Percentiles rank a stretch among this genome's conserved stretches.
Conservation (phyloP, 2,113 vertebrate genomes). For the Zosterops borbonicus region DNA sequence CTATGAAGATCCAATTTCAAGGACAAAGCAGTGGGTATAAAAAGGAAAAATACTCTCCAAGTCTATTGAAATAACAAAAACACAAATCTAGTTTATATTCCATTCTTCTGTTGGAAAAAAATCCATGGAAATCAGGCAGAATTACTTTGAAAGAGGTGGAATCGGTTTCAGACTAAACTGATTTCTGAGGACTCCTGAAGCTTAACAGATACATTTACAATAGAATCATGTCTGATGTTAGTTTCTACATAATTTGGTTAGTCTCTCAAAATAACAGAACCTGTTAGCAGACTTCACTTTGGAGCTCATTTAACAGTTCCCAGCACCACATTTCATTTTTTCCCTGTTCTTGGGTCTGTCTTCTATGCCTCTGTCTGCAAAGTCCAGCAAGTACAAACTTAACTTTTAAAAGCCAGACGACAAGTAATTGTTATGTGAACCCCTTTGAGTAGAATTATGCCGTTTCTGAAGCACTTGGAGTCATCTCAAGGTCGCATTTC, state of each 20-base stretch:
- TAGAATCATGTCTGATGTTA: neutral
- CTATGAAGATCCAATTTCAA: neutral
- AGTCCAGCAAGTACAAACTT: neutral
- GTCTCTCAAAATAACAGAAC: neutral
- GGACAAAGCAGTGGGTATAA: neutral
- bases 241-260: neutral
- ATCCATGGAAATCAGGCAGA: rapidly evolving
- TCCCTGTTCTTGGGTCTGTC: rapidly evolving
- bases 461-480: neutral
- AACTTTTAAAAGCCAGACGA: neutral
- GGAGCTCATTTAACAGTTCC: rapidly evolving
- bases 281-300: neutral
- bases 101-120: neutral
- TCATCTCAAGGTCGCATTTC: neutral
- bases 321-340: neutral
- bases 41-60: neutral
- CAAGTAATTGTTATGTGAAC: neutral
- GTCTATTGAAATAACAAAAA: neutral
- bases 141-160: neutral
- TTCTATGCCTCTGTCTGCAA: neutral
- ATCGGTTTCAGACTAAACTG: neutral
- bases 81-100: rapidly evolving
- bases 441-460: neutral
- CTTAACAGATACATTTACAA: neutral
- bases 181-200: neutral